Base-by-base conservation (phyloP, 2,113 vertebrate genomes). In the Cettia cetti region DNA sequence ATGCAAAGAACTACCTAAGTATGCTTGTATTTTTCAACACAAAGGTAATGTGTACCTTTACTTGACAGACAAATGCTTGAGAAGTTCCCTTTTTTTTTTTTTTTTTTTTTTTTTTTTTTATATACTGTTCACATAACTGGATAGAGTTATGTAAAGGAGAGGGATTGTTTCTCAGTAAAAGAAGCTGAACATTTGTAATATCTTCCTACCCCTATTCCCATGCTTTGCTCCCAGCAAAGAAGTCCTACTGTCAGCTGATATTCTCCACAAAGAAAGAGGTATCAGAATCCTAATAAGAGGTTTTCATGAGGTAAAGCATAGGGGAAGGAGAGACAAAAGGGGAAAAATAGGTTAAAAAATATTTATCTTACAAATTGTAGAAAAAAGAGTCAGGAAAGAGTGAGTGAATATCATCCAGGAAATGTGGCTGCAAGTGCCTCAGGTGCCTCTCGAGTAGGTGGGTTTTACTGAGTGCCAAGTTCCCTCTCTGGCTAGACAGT, bases 401-500 rank as follows among this genome's bases (percentile, higher is more conserved):
- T 80, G 20, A 75, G 24, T 54, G 78, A 79, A 13, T 27, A 87
- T 70, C 24, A 76, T 44, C 81, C 42, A 76, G 84, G 13, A 76
- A 95, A 92, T 1, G 9, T 44, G 66, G 56, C 66, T 80, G 54
- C 19, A 91, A 82, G 47, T 72, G 82, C 68, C 85, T 87, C 84
- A 85, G 82, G 75, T 89, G 60, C 63, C 63, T 94, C 71, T 42
- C 1, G 4, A 77, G 28, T 60, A 80, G 66, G 70, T 57, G 15
- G 35, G 35, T 91, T 82, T 80, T 91, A 66, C 3, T 63, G 54
- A 82, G 35, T 90, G 93, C 93, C 93, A 95, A 91, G 45, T 92
- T 95, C 45, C 16, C 26, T 93, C 63, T 86, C 78, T 77, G 89
- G 87, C 87, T 90, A 94, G 93, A 95, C 90, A 91, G 70, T 90